These are phyloP conservation scores for Furnarius figulus DNA, from an alignment of 2,113 vertebrate species.

Conservation along the genomic window DNA sequence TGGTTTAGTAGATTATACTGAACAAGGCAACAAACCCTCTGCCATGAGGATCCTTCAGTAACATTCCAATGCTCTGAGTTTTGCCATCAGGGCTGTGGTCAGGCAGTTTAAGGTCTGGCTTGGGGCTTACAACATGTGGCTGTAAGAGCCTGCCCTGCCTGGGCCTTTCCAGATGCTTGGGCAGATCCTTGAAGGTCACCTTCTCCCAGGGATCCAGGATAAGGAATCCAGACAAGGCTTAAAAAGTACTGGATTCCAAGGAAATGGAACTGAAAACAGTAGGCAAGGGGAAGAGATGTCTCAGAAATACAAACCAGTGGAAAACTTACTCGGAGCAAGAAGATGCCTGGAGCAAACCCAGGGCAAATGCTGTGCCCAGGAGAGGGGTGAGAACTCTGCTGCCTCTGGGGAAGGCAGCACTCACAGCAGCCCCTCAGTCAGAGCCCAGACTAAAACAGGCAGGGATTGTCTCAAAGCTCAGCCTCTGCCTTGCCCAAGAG, in stretches of 20 bases:
- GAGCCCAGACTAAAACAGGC: not conserved
- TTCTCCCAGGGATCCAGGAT: not conserved
- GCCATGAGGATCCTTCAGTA: not conserved
- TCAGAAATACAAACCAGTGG: not conserved
- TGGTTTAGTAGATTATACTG: not conserved
- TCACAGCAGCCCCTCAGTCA: not conserved
- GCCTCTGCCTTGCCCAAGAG: not conserved
- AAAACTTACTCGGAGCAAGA: rapidly evolving
- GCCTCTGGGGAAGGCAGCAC: not conserved
- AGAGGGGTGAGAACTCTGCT: not conserved
- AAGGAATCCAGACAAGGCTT: not conserved
- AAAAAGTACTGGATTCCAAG: not conserved
- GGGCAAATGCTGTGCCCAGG: not conserved
- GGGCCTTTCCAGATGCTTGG: not conserved
- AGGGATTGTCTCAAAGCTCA: not conserved
- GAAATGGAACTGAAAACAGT: not conserved
- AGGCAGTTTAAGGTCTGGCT: not conserved
- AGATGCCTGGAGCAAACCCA: not conserved
- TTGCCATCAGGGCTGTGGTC: not conserved
- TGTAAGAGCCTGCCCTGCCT: not conserved
- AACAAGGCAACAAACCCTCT: not conserved
- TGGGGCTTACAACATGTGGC: not conserved
- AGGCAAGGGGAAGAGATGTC: not conserved
- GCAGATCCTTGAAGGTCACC: not conserved
- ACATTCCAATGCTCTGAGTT: not conserved